Evolutionary conservation across 2,113 vertebrate genomes (phyloP), one percentile per base, ranked within the genome.

Genomic region (Zosterops japonicus): DNA sequence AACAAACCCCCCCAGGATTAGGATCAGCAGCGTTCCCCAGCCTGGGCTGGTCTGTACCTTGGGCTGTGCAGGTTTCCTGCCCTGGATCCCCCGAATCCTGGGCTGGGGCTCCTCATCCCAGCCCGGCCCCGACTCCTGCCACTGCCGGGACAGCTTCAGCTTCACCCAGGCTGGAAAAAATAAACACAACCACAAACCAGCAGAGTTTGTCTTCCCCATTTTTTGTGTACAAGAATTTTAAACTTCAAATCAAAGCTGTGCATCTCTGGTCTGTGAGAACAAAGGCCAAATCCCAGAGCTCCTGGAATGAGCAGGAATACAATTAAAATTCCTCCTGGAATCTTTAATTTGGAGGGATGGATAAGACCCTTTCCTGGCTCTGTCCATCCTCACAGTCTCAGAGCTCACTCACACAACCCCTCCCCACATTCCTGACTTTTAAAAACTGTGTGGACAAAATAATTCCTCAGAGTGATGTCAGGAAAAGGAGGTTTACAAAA

Each of bases 71-170:
- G 84, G 70, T 79, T 88, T 89, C 96, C 90, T 97, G 65, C 94
- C 97, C 97, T 99, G 98, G 60, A 99, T 98, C 76, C 98, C 98
- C 89, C 98, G 97, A 14, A 99, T 98, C 89, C 98, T 97, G 46
- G 20, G 94, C 47, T 98, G 97, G 82, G 98, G 98, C 69, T 99
- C 98, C 49, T 96, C 87, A 41, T 97, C 98, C 92, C 98, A 80
- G 85, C 97, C 97, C 14, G 93, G 79, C 93, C 98, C 88, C 21
- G 96, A 50, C 46, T 98, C 98, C 94, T 97, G 96, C 60, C 80
- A 96, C 6, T 89, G 96, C n/a, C 94, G 98, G 20, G 97, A 97
- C 85, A 98, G 69, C 47, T 98, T 99, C 84, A 98, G 78, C 94
- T 98, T 98, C 84, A 98, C 89, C 98, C 98, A 98, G 46, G 98